Percentiles rank a stretch among this genome's conserved stretches.
Conservation (phyloP, 35 echinoderm and acorn worm genomes). For the Apostichopus parvimensis region DNA sequence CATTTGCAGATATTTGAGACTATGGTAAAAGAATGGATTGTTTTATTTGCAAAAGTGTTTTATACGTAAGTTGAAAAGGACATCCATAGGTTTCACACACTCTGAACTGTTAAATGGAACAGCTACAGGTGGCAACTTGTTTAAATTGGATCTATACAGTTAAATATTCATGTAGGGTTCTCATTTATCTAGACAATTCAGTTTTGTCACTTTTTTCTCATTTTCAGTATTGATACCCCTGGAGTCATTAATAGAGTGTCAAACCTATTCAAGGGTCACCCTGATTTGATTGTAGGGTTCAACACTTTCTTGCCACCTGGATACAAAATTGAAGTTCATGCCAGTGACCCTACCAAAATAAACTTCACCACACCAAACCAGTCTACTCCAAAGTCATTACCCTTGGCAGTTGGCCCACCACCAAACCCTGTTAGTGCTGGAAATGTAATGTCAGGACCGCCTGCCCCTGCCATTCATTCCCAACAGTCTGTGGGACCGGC, state of each 20-base stretch:
- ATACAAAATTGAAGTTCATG: slow-evolving; percentile 98
- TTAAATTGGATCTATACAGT: not conserved
- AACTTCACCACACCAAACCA: slow-evolving; percentile 90
- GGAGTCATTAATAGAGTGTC: slow-evolving; percentile 98
- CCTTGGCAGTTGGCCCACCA: slow-evolving; percentile 10
- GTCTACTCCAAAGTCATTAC: slow-evolving; percentile 71
- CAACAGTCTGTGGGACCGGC: not conserved
- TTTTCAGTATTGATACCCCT: slow-evolving; percentile 94
- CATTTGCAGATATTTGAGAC: not conserved
- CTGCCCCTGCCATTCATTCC: not conserved
- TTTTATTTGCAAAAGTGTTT: no score
- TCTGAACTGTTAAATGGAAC: no score
- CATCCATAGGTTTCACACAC: no score
- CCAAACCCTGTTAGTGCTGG: slow-evolving; percentile 38
- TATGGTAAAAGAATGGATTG: no score
- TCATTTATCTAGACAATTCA: not conserved
- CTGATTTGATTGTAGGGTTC: slow-evolving; percentile 97
- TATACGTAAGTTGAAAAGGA: not conserved
- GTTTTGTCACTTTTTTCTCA: not conserved
- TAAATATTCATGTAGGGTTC: not conserved
- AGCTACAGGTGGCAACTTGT: not conserved
- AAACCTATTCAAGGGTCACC: slow-evolving; percentile 99
- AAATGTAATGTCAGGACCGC: not conserved
- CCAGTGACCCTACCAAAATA: slow-evolving; percentile 87
- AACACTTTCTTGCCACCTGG: slow-evolving; percentile 99